Base-by-base conservation (phyloP, 1,140 invertebrate species). In the Tetragonula clypearis region DNA sequence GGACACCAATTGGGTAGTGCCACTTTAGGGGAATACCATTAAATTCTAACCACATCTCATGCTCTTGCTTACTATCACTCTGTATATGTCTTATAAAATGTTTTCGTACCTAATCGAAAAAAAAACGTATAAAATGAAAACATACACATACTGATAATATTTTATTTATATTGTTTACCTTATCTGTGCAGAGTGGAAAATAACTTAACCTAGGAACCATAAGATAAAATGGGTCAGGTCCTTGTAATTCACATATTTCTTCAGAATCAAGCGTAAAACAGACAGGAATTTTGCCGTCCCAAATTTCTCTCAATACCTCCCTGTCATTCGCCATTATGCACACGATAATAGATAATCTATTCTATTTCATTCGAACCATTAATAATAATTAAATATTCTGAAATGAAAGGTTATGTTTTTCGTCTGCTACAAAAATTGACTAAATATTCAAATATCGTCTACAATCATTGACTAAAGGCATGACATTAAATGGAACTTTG, bases 131-230 rank as follows among this genome's bases (percentile, higher is more conserved):
- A 14, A 26, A 30, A 66, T 19, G 56, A 69, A 35, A 66, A 14
- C 30, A 23, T 41, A 74, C 23, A 55, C 2, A 35, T 14, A 26
- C 5, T 21, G 30, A 35, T 17, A 11, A 26, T 11, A 68, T 55
- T 73, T 4, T 11, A 80, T 65, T 74, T 5, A 1, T 8, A 17
- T 77, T 87, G 86, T 90, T 94, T 95, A 98, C 98, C 96, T 99
- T 99, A 92, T 99, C 99, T 66, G 98, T 98, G 75, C 99, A 98
- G 80, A 99, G 95, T 75, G 99, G 98, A 95, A 99, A 98, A 95
- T 99, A 99, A 94, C 97, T 98, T 85, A 99, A 95, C 92, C 99
- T 96, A 41, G 99, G 98, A 26, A 99, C 97, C 98, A 99, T 99
- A 82, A 99, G 95, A 95, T 98, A 99, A 95, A 97, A 98, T 30